These are phyloP conservation scores for Sylvia borin DNA, from an alignment of 2,797 vertebrate species.

Conservation along the genomic window DNA sequence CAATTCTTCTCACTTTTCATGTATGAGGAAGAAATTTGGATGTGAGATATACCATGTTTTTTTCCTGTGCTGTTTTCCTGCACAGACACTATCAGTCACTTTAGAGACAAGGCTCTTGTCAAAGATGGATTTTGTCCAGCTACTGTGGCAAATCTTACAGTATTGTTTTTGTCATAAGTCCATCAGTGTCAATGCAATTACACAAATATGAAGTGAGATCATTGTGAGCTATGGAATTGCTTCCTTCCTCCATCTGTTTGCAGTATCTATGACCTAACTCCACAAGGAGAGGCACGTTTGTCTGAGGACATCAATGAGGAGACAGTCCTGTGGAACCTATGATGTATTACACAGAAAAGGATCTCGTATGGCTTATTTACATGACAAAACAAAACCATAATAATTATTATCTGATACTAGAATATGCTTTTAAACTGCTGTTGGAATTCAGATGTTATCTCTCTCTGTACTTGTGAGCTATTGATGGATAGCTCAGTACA, in stretches of 20 bases:
- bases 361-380: neutral
- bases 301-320: neutral
- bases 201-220: neutral
- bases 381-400: neutral
- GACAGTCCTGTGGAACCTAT: neutral
- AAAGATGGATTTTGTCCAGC: neutral
- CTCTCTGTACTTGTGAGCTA: neutral
- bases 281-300: neutral
- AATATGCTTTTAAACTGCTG: neutral
- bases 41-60: fast-evolving
- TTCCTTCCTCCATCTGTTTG: neutral
- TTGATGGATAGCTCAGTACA: neutral
- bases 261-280: too few species aligned
- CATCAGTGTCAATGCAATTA: neutral
- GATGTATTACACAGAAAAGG: neutral
- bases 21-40: neutral
- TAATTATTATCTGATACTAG: neutral
- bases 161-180: neutral
- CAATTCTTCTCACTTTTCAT: neutral
- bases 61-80: neutral
- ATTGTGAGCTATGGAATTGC: neutral
- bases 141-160: neutral
- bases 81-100: neutral
- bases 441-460: neutral
- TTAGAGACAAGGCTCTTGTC: neutral